Evolutionary conservation across 1,140 invertebrate species (phyloP).

Genomic region (Eriocheir sinensis): DNA sequence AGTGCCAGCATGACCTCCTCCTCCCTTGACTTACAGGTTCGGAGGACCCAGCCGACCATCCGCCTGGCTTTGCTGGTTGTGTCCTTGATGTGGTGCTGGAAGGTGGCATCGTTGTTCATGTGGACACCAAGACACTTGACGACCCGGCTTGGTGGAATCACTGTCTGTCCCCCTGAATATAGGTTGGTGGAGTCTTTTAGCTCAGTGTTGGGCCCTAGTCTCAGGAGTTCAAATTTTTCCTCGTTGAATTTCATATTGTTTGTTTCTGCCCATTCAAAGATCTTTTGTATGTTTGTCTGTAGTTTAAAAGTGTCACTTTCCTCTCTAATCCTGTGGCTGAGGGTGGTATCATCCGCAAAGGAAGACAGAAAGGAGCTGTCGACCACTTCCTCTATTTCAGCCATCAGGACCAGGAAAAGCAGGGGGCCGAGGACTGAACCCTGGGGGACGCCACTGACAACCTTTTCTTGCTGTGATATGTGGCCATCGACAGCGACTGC

Average conservation of each 20-base stretch:
- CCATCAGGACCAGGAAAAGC: not conserved
- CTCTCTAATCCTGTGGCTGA: not conserved
- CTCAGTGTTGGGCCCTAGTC: not conserved
- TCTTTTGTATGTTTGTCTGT: not conserved
- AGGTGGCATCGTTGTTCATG: conserved; percentile 11
- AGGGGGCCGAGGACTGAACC: not conserved
- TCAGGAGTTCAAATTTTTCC: no score
- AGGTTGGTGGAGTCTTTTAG: conserved; percentile 10
- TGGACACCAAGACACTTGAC: conserved; percentile 29
- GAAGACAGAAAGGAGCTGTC: not conserved
- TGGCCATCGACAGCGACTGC: not conserved
- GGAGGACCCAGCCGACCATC: not conserved
- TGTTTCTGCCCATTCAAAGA: not conserved
- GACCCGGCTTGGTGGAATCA: not conserved
- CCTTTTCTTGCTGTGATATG: no score
- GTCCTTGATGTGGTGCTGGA: not conserved
- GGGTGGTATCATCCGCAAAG: conserved; percentile 44
- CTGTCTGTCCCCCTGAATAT: not conserved
- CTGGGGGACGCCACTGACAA: conserved; percentile 30
- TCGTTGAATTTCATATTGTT: conserved; percentile 35
- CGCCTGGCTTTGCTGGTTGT: not conserved
- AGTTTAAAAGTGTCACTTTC: not conserved
- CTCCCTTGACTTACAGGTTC: not conserved
- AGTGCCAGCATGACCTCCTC: not conserved
- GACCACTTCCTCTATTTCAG: not conserved